A percentile compares a stretch with the other conserved stretches of the same genome.
Evolutionary conservation across 1,140 invertebrate genomes (phyloP).

Genomic region (Pseudomyrmex pallidus): DNA sequence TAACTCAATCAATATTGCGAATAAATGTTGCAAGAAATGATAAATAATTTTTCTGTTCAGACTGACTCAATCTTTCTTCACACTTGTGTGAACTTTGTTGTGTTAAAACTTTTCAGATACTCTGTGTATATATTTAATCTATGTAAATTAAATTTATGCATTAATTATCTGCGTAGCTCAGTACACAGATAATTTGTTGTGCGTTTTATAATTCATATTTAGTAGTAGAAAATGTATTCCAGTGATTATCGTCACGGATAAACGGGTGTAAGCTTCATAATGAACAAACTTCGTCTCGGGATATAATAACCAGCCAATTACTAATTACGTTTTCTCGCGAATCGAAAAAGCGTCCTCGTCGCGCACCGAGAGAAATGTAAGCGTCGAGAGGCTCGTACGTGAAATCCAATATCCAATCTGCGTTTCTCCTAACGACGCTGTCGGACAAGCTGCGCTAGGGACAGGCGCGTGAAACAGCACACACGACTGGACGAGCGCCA

Average conservation of each 20-base stretch:
- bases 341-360: slow-evolving; percentile 3
- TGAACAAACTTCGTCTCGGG: neutral
- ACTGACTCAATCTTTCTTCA: no score
- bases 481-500: slow-evolving; percentile 71
- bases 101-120: no score
- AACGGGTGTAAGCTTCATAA: neutral
- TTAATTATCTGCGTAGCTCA: no score
- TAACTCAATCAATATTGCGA: no score
- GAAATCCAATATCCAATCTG: slow-evolving; percentile 75
- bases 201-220: slow-evolving; percentile 11
- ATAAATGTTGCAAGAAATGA: no score
- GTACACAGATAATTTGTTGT: neutral
- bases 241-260: neutral
- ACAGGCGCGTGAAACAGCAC: slow-evolving; percentile 68
- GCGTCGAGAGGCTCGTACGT: slow-evolving; percentile 49
- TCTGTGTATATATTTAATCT: no score
- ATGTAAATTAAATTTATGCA: no score
- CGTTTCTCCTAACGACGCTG: slow-evolving; percentile 72
- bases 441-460: slow-evolving; percentile 65
- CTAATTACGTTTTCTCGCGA: slow-evolving; percentile 36
- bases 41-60: no score
- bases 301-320: slow-evolving; percentile 45
- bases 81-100: no score
- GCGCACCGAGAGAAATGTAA: slow-evolving; percentile 17
- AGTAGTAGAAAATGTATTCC: neutral